These are phyloP conservation scores for Podocnemis expansa DNA, from an alignment of 2,113 vertebrate species.

Conservation along the genomic window DNA sequence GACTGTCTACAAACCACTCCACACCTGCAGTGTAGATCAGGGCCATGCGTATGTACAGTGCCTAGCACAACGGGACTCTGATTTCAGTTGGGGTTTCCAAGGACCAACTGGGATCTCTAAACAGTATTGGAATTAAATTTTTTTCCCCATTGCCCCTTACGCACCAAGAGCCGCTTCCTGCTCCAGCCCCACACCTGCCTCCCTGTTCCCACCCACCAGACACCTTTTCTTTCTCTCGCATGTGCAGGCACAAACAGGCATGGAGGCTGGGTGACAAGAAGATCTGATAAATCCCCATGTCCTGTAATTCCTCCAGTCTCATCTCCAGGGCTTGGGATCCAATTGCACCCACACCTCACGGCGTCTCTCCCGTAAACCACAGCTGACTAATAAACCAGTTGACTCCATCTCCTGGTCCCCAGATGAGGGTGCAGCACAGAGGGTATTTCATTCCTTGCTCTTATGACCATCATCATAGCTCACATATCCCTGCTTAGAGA, in stretches of 20 bases:
- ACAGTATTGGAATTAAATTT: not conserved
- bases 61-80: not conserved
- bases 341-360: not conserved
- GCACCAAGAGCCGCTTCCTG: not conserved
- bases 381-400: not conserved
- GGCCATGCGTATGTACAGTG: not conserved
- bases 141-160: not conserved
- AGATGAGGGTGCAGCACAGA: not conserved
- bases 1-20: no score
- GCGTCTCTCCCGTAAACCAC: not conserved
- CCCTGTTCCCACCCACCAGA: not conserved
- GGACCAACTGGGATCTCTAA: not conserved
- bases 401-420: not conserved
- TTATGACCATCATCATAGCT: not conserved
- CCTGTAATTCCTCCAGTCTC: not conserved
- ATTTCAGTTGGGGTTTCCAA: not conserved
- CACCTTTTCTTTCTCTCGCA: not conserved
- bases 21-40: no score
- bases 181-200: not conserved
- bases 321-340: not conserved
- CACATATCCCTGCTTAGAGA: not conserved
- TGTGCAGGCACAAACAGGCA: not conserved
- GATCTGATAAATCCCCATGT: not conserved
- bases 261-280: not conserved
- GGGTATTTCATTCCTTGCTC: not conserved